Evolutionary conservation across 2,888 invertebrate species (phyloP), one percentile per base, ranked within the genome.

Genomic region (Leptopterna dolabrata): DNA sequence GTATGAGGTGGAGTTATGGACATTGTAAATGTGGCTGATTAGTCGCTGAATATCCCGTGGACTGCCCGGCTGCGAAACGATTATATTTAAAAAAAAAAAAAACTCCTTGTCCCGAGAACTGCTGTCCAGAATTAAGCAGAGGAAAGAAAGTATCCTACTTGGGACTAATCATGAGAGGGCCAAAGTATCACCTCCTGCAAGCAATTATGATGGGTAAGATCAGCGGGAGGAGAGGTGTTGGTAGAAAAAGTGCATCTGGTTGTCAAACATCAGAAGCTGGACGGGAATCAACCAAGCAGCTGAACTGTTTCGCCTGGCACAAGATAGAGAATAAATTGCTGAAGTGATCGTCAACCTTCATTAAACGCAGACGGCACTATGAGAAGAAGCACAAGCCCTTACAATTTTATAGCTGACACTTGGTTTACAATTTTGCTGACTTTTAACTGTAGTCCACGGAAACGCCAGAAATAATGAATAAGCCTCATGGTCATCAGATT

Each of bases 271-370:
- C 13, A 13, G 78, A 9, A 78, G 43, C 45, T 78, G 9, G 78
- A 78, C 78, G 24, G 43, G 78, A 45, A 78, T 78, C 78, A 19
- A 78, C 78, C 43, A 43, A 43, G 45, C 43, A 14, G 78, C 19
- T 2, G 78, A 78, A 7, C 45, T 43, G 24, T 78, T 36, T 78
- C 43, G 7, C 78, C 78, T 43, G 78, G 78, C 78, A 43, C 73
- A 73, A 9, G 30, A 73, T 13, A n/a, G n/a, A n/a, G 9, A 24
- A 13, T 14, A 30, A n/a, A 29, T n/a, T 6, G 16, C 11, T 36
- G 73, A n/a, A 9, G 73, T 29, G 36, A 73, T 73, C 24, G 36
- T n/a, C n/a, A n/a, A n/a, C 63, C 63, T 63, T 63, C 16, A 24
- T 9, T 63, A 16, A 63, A 6, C 19, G 63, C n/a, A 63, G 63